Percentiles rank a stretch among this genome's conserved stretches.
Conservation (phyloP, 1,140 invertebrate species). For the Drosophila novamexicana region DNA sequence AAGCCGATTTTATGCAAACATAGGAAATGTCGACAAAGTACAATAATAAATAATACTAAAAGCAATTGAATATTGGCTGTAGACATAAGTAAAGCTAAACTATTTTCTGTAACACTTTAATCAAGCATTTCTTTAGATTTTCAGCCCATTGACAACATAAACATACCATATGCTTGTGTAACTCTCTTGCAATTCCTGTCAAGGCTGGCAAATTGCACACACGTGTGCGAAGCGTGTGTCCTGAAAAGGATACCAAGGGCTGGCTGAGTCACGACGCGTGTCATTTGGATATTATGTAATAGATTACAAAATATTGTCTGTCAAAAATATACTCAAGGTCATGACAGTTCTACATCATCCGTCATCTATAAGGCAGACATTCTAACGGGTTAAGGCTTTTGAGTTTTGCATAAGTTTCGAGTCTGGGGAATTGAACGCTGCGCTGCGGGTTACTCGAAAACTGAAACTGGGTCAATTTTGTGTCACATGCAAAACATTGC, state of each 20-base stretch:
- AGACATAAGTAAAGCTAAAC: too few relatives aligned
- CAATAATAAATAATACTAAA: too few relatives aligned
- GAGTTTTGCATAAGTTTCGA: slow-evolving; percentile 19
- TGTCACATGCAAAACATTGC: slow-evolving; percentile 70
- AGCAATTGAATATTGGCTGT: too few relatives aligned
- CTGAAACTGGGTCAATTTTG: slow-evolving; percentile 58
- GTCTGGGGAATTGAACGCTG: slow-evolving; percentile 15
- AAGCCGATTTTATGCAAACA: too few relatives aligned
- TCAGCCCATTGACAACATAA: not conserved
- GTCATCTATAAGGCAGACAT: not conserved
- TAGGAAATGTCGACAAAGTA: too few relatives aligned
- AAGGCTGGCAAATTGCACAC: slow-evolving; percentile 5
- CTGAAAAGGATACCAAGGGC: slow-evolving; percentile 32
- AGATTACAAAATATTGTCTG: not conserved
- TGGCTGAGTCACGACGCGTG: slow-evolving; percentile 26
- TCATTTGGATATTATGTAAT: slow-evolving; percentile 33
- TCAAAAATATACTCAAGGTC: slow-evolving; percentile 41
- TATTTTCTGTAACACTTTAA: too few relatives aligned
- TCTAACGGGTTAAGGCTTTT: slow-evolving; percentile 32
- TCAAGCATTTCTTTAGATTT: not conserved
- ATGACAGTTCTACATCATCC: not conserved
- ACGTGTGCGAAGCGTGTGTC: slow-evolving; percentile 58
- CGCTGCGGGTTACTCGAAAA: slow-evolving; percentile 40
- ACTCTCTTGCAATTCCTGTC: not conserved
- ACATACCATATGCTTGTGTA: slow-evolving; percentile 1